Percentiles rank a stretch among this genome's conserved stretches.
Conservation (phyloP, 1,140 invertebrate genomes). For the Apis dorsata region DNA sequence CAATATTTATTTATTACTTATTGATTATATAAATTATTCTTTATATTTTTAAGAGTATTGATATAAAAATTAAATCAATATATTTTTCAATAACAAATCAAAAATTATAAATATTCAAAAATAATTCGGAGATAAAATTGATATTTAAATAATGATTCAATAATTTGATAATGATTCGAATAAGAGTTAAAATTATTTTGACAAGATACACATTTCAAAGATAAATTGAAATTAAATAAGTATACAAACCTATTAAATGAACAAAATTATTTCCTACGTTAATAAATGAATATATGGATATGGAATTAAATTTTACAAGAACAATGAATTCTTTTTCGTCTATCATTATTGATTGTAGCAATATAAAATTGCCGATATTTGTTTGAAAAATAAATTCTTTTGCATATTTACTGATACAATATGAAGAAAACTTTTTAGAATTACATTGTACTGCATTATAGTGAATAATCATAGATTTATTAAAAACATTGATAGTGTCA, state of each 20-base stretch:
- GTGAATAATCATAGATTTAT: constrained; percentile 19
- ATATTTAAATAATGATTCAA: too few species aligned
- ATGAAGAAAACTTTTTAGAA: constrained; percentile 10
- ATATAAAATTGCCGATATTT: constrained; percentile 32
- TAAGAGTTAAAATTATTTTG: too few species aligned
- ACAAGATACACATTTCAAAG: not conserved
- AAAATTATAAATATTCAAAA: too few species aligned
- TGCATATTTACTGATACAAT: constrained; percentile 33
- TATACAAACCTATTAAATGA: constrained; percentile 46
- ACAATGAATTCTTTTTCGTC: constrained; percentile 30
- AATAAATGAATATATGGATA: constrained; percentile 54
- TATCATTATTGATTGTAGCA: constrained; percentile 42
- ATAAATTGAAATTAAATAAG: not conserved
- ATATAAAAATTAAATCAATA: too few species aligned
- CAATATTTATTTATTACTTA: too few species aligned
- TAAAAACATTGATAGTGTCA: constrained; percentile 6
- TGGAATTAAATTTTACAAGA: constrained; percentile 38
- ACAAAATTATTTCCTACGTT: constrained; percentile 18
- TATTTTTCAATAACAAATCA: too few species aligned
- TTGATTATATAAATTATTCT: too few species aligned
- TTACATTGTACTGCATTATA: constrained; percentile 20
- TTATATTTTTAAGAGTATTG: too few species aligned
- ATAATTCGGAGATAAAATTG: too few species aligned
- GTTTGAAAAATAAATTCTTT: constrained; percentile 2
- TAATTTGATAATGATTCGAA: too few species aligned